Percentiles rank a stretch among this genome's conserved stretches.
These are phyloP conservation scores for Charaxes varanes DNA, from an alignment of 1,140 invertebrate species.

Conservation along the genomic window DNA sequence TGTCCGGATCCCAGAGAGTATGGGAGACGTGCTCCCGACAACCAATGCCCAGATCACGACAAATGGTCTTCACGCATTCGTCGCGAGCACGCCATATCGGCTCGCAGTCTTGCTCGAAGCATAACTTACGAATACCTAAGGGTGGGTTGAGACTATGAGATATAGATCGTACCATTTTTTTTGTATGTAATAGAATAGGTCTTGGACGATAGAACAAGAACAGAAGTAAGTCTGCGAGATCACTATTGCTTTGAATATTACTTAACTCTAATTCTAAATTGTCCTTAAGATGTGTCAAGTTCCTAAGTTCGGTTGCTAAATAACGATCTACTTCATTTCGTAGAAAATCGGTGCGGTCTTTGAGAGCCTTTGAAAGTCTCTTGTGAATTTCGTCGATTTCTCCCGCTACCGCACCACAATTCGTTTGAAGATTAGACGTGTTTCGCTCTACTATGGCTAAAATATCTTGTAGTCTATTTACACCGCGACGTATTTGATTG, in stretches of 20 bases:
- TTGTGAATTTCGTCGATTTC: slow-evolving; percentile 95
- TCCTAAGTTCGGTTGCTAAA: slow-evolving; percentile 86
- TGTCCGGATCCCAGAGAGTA: slow-evolving; percentile 81
- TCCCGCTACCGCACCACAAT: slow-evolving; percentile 89
- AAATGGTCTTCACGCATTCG: slow-evolving; percentile 75
- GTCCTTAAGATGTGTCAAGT: slow-evolving; percentile 89
- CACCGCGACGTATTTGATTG: slow-evolving; percentile 90
- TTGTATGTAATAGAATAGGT: no score
- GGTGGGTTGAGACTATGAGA: no score
- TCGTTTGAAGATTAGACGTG: slow-evolving; percentile 86
- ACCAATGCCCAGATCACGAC: slow-evolving; percentile 73
- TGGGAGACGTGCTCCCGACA: slow-evolving; percentile 80
- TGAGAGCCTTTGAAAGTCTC: slow-evolving; percentile 91
- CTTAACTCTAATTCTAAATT: slow-evolving; percentile 93
- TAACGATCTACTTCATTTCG: slow-evolving; percentile 93
- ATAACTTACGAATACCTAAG: slow-evolving; percentile 72
- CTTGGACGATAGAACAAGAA: no score
- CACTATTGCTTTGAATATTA: slow-evolving; percentile 96
- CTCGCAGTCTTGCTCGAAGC: slow-evolving; percentile 84
- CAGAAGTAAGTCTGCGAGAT: slow-evolving; percentile 96
- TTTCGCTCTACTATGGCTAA: slow-evolving; percentile 90
- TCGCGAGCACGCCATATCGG: slow-evolving; percentile 81
- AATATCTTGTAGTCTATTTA: slow-evolving; percentile 90
- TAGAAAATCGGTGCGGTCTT: slow-evolving; percentile 92
- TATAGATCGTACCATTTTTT: no score